Conservation (phyloP, 2,888 invertebrate genomes). For the Luperina testacea region DNA sequence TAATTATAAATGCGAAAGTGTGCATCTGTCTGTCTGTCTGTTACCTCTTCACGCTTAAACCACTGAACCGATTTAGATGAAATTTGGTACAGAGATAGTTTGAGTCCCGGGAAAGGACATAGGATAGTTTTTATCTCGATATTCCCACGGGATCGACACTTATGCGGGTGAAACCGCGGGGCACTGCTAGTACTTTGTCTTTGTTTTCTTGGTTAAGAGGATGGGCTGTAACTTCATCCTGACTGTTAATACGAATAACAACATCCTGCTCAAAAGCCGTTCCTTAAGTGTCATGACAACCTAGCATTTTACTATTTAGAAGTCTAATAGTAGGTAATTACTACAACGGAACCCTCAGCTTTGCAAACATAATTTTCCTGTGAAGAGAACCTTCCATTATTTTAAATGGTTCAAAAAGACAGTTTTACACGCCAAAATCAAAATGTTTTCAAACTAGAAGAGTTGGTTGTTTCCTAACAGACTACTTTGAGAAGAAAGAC, state of each 20-base stretch:
- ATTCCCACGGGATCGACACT: no score
- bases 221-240: neutral
- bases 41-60: no score
- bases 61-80: no score
- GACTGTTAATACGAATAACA: neutral
- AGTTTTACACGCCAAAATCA: neutral
- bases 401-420: neutral
- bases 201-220: conserved; percentile 5
- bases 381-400: neutral
- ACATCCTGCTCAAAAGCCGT: conserved; percentile 2
- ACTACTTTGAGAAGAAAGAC: neutral
- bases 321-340: neutral
- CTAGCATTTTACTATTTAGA: conserved; percentile 10
- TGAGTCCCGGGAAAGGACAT: no score
- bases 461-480: neutral
- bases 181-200: neutral
- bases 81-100: no score
- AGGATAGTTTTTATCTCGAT: no score
- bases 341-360: neutral
- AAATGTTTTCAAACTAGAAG: neutral
- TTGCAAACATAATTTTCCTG: neutral
- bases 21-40: no score
- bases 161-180: no score
- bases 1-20: no score
- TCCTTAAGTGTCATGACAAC: neutral